Base-by-base conservation (phyloP, 1,140 invertebrate genomes). In the Oedothorax gibbosus region DNA sequence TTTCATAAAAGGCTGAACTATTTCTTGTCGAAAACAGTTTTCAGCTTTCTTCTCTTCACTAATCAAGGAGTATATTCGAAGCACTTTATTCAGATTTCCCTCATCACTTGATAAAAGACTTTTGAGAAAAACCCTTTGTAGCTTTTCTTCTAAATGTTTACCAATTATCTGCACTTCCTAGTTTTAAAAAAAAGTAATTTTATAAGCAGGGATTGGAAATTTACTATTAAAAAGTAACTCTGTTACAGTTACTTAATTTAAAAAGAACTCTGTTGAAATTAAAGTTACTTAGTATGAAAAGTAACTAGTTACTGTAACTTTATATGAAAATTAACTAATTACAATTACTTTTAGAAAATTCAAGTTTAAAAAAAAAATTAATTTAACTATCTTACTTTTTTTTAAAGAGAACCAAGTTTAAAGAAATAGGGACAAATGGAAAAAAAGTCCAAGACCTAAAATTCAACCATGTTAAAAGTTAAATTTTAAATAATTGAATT, bases 1-100 rank as follows among this genome's bases (percentile, higher is more conserved):
- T 86, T 93, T 92, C 90, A 97, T 91, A 69, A 92, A 92, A 15
- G 94, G 94, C 21, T 92, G 92, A 14, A 97, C 92, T 62, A 96
- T 91, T 89, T 94, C 92, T 85, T 93, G 92, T 79, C 93, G 91
- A 83, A 96, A 93, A 0, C 94, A 90, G 73, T 92, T 90, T 89
- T 97, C 95, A 0, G 94, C 95, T 88, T 93, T 92, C 18, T 89
- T 89, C 62, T 94, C 93, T 89, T 94, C 90, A 82, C 91, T 91
- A 71, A 92, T 91, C 8, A 90, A 87, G 12, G 90, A 89, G 87
- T 91, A 91, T 8, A 90, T 91, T 69, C 89, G 87, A 14, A 84
- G 62, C 53, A 84, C 57, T 75, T 66, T 81, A 71, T 64, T 14
- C 5, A 81, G 49, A 81, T 50, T 8, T 66, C 71, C 20, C 10